Percentiles rank a stretch among this genome's conserved stretches.
Conservation (phyloP, 2,113 vertebrate genomes). For the Sylvia atricapilla region DNA sequence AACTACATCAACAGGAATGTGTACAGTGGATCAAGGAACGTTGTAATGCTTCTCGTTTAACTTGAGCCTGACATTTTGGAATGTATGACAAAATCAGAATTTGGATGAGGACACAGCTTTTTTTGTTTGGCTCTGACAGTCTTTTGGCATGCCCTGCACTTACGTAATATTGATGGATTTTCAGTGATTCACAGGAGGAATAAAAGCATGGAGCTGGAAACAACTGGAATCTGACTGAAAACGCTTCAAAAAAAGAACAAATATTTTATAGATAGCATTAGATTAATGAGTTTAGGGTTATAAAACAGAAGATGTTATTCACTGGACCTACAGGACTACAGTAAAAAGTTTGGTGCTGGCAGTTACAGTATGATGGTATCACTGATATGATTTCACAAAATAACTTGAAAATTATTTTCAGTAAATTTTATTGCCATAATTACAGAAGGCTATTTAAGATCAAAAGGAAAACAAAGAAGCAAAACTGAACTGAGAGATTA, state of each 20-base stretch:
- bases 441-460: not conserved
- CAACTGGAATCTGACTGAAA: not conserved
- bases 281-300: not conserved
- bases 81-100: not conserved
- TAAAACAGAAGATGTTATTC: slow-evolving; percentile 25
- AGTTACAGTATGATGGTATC: not conserved
- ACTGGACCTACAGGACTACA: not conserved
- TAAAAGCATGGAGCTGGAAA: not conserved
- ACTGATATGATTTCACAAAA: not conserved
- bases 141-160: not conserved
- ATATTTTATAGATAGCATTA: slow-evolving; percentile 24
- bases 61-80: not conserved
- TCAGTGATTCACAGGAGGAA: not conserved
- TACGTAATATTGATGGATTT: not conserved
- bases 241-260: slow-evolving; percentile 12
- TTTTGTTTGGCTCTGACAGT: not conserved
- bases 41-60: not conserved
- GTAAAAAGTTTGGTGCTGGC: not conserved
- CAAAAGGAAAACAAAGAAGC: not conserved
- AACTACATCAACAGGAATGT: not conserved
- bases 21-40: not conserved
- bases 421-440: not conserved
- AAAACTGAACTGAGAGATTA: not conserved
- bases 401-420: not conserved
- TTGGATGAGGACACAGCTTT: not conserved